A percentile compares a stretch with the other conserved stretches of the same genome.
These are phyloP conservation scores for Copidosoma aretas DNA, from an alignment of 2,888 invertebrate species.

Conservation along the genomic window DNA sequence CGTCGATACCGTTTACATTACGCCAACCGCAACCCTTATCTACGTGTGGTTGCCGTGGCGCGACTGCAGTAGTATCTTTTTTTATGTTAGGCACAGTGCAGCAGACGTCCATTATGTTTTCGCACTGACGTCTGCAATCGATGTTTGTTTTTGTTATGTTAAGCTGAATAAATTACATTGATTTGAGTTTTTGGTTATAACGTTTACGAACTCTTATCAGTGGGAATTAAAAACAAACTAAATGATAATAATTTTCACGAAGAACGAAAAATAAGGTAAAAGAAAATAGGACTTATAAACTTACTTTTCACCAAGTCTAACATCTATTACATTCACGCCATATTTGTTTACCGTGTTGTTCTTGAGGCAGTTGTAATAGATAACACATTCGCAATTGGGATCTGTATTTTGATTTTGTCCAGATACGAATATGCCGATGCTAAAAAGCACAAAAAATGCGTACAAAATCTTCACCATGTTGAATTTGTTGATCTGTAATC, in stretches of 20 bases:
- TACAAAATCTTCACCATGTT: constrained; percentile 12
- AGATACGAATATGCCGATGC: background rate
- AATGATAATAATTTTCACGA: background rate
- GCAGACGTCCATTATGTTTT: background rate
- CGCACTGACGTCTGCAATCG: background rate
- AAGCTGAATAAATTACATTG: background rate
- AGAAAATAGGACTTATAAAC: constrained; percentile 7
- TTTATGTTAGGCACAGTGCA: background rate
- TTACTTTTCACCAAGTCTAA: constrained; percentile 25
- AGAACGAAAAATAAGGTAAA: constrained; percentile 6
- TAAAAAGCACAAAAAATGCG: constrained; percentile 15
- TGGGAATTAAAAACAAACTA: too few species aligned
- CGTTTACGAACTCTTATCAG: too few species aligned
- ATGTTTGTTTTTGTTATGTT: background rate
- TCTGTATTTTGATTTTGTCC: constrained; percentile 1
- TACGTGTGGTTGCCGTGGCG: background rate
- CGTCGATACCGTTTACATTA: constrained; percentile 11
- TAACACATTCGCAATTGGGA: constrained; percentile 31
- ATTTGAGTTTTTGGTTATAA: background rate
- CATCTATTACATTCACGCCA: constrained; percentile 33
- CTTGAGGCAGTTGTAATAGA: constrained; percentile 31
- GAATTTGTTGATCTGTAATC: background rate
- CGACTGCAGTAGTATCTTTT: background rate
- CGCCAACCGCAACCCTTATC: constrained; percentile 13
- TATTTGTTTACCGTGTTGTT: constrained; percentile 26